Conservation (phyloP, 2,113 vertebrate species). For the Dipodomys stephensi region DNA sequence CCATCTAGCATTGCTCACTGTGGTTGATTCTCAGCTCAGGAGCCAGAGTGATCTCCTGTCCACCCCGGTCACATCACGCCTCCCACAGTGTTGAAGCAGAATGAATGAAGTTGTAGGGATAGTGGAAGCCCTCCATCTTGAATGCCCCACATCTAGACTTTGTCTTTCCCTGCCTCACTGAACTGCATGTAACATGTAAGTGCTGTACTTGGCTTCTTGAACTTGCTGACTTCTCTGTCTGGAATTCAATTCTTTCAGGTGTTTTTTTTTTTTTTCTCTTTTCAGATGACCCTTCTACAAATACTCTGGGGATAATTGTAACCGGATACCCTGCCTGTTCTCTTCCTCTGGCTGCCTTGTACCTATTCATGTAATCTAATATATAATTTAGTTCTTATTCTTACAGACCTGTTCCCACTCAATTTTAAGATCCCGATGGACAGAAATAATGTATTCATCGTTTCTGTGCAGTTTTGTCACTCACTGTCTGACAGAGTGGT, state of each 20-base stretch:
- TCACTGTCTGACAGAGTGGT: background rate
- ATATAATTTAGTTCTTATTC: background rate
- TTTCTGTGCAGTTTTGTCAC: background rate
- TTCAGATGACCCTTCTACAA: background rate
- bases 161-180: background rate
- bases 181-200: no score
- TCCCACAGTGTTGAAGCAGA: background rate
- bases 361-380: background rate
- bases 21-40: background rate
- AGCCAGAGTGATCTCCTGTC: background rate
- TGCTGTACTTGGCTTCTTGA: background rate
- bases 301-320: background rate
- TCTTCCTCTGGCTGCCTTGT: background rate
- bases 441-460: background rate
- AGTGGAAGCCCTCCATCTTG: background rate
- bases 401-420: background rate
- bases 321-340: rapidly evolving
- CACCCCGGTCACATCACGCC: background rate
- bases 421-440: background rate
- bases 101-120: no score
- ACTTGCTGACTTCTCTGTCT: conserved; percentile 3
- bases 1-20: background rate
- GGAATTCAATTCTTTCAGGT: background rate
- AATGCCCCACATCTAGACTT: no score
- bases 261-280: background rate